These are phyloP conservation scores for Setipinna tenuifilis DNA, from an alignment of 2,797 vertebrate genomes.

Conservation along the genomic window DNA sequence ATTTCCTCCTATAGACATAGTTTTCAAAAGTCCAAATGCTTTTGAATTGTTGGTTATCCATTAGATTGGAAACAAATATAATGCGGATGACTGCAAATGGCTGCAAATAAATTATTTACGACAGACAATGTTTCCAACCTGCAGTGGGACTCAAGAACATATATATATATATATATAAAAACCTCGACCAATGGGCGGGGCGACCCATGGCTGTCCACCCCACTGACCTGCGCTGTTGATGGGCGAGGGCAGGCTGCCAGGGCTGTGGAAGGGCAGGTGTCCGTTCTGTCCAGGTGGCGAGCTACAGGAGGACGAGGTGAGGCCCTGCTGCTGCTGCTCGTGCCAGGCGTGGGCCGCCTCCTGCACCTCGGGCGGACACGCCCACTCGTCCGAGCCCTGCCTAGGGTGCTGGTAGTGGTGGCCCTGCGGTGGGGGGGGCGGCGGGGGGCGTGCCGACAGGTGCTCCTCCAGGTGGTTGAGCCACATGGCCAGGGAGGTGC, in stretches of 20 bases:
- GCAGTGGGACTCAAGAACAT: too few relatives aligned
- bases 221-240: background rate
- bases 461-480: constrained; percentile 94
- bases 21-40: too few relatives aligned
- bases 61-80: too few relatives aligned
- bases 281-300: constrained; percentile 87
- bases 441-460: constrained; percentile 78
- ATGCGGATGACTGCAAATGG: too few relatives aligned
- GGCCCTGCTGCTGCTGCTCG: constrained; percentile 46
- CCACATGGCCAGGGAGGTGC: constrained; percentile 92
- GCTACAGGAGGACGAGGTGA: constrained; percentile 65
- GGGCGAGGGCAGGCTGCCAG: constrained; percentile 59
- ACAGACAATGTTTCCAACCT: too few relatives aligned
- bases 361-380: constrained; percentile 78
- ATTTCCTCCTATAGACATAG: too few relatives aligned
- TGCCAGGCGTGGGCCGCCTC: constrained; percentile 83
- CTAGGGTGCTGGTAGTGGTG: constrained; percentile 77
- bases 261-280: constrained; percentile 84
- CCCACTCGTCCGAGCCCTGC: constrained; percentile 91
- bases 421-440: constrained; percentile 77
- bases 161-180: too few relatives aligned
- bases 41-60: too few relatives aligned
- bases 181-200: too few relatives aligned
- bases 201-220: background rate
- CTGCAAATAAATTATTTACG: too few relatives aligned